phyloP scores from a whole-genome alignment of 2,797 vertebrate species.

The Eidolon dupreanum region DNA sequence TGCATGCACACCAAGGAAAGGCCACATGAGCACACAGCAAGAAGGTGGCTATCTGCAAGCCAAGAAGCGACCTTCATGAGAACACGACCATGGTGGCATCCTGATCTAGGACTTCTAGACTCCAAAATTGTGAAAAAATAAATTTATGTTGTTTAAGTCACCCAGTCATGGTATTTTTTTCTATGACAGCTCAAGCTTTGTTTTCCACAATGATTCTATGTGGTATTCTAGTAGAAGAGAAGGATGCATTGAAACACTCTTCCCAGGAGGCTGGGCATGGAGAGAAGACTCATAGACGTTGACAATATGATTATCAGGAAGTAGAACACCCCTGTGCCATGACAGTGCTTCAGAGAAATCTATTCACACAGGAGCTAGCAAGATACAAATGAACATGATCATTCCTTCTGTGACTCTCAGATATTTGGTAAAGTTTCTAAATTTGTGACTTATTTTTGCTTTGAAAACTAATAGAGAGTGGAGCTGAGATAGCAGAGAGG shows the following conservation, averaged over 20 bases:
- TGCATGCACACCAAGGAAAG: background rate
- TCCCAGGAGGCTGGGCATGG: background rate
- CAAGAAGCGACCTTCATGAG: background rate
- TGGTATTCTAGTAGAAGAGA: background rate
- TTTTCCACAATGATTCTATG: background rate
- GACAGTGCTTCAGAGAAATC: background rate
- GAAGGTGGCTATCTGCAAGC: background rate
- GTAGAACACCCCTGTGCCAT: background rate
- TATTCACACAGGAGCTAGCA: background rate
- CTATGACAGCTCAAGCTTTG: background rate
- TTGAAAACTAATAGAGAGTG: background rate
- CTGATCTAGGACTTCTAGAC: background rate
- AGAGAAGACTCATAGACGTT: background rate
- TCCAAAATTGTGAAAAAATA: background rate
- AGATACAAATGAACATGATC: background rate
- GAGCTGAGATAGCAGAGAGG: background rate
- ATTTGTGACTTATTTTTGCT: background rate
- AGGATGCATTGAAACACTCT: background rate
- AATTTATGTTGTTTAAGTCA: background rate
- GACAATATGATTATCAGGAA: background rate
- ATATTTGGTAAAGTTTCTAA: background rate
- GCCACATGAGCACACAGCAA: background rate
- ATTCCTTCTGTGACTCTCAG: background rate
- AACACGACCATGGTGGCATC: background rate
- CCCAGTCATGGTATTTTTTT: background rate